Evolutionary conservation across 2,888 invertebrate species (phyloP).

Genomic region (Toxonevra muliebris): DNA sequence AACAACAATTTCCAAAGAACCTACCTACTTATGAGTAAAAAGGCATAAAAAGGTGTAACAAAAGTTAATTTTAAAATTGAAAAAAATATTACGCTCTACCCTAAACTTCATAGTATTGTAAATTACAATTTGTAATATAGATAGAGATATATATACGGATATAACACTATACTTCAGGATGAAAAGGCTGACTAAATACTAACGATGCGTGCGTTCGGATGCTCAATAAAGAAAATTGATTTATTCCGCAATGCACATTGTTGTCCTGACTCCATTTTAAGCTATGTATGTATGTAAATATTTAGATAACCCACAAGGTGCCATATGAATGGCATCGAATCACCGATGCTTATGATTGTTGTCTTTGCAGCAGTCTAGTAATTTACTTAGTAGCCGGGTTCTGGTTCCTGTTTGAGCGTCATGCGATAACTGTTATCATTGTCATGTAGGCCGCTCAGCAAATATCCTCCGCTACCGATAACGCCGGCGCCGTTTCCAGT

Average conservation of each 20-base stretch:
- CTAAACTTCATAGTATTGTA: not conserved
- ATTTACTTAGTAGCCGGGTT: constrained; percentile 59
- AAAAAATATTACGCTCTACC: constrained; percentile 19
- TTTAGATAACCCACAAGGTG: too few species aligned
- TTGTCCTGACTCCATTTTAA: too few species aligned
- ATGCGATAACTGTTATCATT: constrained; percentile 59
- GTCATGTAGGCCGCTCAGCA: constrained; percentile 46
- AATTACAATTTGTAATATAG: not conserved
- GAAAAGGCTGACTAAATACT: not conserved
- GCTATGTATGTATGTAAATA: too few species aligned
- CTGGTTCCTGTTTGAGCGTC: constrained; percentile 64
- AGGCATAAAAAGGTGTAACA: constrained; percentile 24
- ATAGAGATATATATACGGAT: not conserved
- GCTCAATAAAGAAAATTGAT: too few species aligned
- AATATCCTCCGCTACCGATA: constrained; percentile 4
- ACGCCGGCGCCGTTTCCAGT: constrained; percentile 35
- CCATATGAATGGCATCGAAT: not conserved
- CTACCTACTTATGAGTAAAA: constrained; percentile 22
- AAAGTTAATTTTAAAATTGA: constrained; percentile 5
- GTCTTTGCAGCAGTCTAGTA: not conserved
- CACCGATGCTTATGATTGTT: not conserved
- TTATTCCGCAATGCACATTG: too few species aligned
- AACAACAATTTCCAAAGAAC: constrained; percentile 30
- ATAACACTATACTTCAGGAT: constrained; percentile 17
- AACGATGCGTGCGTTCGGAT: too few species aligned